Evolutionary conservation across 1,140 invertebrate genomes (phyloP), one percentile per base, ranked within the genome.

Genomic region (Reticulitermes speratus): DNA sequence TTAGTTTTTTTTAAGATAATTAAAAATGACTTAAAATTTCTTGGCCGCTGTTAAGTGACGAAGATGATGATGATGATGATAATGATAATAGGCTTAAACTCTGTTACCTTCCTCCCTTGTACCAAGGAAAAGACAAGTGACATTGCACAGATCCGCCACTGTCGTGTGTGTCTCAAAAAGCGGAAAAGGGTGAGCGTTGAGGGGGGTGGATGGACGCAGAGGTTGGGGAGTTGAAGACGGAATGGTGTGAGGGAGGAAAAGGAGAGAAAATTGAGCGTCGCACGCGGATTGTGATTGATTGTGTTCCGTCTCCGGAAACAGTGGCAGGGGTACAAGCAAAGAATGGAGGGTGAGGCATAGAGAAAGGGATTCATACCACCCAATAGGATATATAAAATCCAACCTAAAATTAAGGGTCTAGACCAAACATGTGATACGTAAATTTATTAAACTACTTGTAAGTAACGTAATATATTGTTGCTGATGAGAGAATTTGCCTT

Each of bases 181-280:
- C 0, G n/a, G 65, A 75, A 65, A 75, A n/a, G 65, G 14, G 65
- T 75, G 65, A 75, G 65, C 65, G 65, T 30, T 75, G 65, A 75
- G 65, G 65, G n/a, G 65, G 65, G 65, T 6, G 65, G 84, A 55
- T 38, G 84, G 84, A 84, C 84, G 59, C 48, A 52, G 59, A 21
- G 84, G 59, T 52, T 55, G 82, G 86, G 82, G 32, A 44, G 82
- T 52, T 75, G 32, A 83, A 48, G 69, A 86, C 82, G 45, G 55
- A 86, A 83, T 86, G 69, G 44, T 55, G n/a, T 75, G 85, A 32
- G 86, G 65, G 44, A 44, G 59, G 75, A 45, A 45, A 82, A 59
- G 65, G 85, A 75, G 65, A 75, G 65, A 75, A 75, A 75, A 75
- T 75, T 75, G 65, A 75, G 65, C 65, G 65, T 75, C 65, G 65